Conservation (phyloP, 2,797 vertebrate species). For the Girardinus metallicus region DNA sequence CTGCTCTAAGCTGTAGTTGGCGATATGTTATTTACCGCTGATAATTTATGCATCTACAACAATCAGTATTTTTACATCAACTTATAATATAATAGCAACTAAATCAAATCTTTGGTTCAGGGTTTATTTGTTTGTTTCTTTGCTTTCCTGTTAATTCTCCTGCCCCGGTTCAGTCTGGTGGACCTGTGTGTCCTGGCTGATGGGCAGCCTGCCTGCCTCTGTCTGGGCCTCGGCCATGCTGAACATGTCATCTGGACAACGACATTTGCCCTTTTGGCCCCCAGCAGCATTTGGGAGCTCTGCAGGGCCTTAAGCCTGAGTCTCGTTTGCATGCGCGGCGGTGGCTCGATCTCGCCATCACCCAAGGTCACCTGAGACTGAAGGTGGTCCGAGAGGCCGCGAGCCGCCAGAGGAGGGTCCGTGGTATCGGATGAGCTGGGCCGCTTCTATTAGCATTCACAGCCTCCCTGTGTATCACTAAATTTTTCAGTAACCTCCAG, state of each 20-base stretch:
- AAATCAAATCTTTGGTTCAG: background rate
- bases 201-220: constrained; percentile 52
- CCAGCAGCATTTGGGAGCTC: constrained; percentile 59
- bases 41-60: too few relatives aligned
- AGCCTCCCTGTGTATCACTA: constrained; percentile 70
- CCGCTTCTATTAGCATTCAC: constrained; percentile 79
- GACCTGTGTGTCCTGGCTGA: constrained; percentile 36
- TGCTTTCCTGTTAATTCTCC: background rate
- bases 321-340: constrained; percentile 77
- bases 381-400: constrained; percentile 65
- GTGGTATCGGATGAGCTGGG: constrained; percentile 15
- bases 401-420: constrained; percentile 24
- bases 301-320: constrained; percentile 16
- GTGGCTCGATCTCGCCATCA: constrained; percentile 45
- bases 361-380: constrained; percentile 78
- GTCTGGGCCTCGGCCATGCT: constrained; percentile 28
- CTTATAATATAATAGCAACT: too few relatives aligned
- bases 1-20: too few relatives aligned
- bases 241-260: constrained; percentile 58
- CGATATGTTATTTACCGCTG: too few relatives aligned
- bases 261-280: constrained; percentile 45
- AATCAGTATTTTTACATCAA: too few relatives aligned
- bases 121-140: too few relatives aligned
- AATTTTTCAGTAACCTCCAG: constrained; percentile 86
- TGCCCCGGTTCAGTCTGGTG: constrained; percentile 14